These are phyloP conservation scores for Hemaris fuciformis DNA, from an alignment of 2,888 invertebrate genomes.

Conservation along the genomic window DNA sequence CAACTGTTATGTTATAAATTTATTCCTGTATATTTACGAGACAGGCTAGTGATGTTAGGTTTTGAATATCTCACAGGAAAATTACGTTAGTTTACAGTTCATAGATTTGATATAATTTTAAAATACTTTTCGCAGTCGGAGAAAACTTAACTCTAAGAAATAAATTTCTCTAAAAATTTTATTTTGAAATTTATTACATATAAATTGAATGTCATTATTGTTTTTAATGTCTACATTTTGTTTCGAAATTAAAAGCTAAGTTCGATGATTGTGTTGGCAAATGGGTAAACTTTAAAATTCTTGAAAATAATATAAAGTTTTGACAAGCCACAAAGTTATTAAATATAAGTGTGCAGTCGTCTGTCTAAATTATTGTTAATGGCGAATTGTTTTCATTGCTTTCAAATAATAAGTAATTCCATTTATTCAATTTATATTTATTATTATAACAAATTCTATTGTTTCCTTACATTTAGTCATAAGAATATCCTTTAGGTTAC, in stretches of 20 bases:
- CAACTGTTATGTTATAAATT: not conserved
- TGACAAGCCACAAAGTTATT: conserved; percentile 3
- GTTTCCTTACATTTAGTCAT: too few species aligned
- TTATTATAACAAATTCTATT: too few species aligned
- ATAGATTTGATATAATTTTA: not conserved
- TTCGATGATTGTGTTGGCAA: conserved; percentile 1
- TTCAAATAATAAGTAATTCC: too few species aligned
- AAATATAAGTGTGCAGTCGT: not conserved
- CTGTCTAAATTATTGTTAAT: not conserved
- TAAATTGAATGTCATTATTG: not conserved
- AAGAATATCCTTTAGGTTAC: too few species aligned
- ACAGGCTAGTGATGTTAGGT: not conserved
- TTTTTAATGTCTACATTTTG: not conserved
- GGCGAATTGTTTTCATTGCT: not conserved
- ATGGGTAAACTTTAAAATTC: conserved; percentile 1
- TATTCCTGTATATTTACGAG: not conserved
- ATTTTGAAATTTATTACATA: not conserved
- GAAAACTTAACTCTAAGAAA: not conserved
- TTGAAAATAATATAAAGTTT: not conserved
- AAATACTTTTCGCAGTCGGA: not conserved
- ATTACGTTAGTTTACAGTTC: not conserved
- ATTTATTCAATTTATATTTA: not conserved
- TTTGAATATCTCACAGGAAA: not conserved
- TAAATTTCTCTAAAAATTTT: too few species aligned
- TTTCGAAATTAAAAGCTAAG: not conserved